Conservation (phyloP, 2,113 vertebrate species). For the Hucho hucho region DNA sequence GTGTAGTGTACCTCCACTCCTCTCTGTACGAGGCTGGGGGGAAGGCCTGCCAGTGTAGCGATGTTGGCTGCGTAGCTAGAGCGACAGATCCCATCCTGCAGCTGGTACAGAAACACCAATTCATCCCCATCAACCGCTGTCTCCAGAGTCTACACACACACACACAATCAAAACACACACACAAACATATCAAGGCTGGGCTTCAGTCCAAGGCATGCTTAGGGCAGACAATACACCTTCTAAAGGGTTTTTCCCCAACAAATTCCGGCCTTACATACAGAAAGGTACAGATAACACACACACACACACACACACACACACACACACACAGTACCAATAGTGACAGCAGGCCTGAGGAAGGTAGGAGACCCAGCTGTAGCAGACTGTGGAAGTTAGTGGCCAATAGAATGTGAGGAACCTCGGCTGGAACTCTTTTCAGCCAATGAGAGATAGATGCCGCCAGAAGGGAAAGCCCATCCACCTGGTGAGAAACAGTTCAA, state of each 20-base stretch:
- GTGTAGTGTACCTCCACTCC: constrained; percentile 79
- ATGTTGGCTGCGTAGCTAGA: constrained; percentile 92
- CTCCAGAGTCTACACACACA: constrained; percentile 81
- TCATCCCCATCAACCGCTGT: constrained; percentile 89
- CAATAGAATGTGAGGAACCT: constrained; percentile 85
- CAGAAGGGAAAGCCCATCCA: constrained; percentile 89
- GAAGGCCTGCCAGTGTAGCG: constrained; percentile 86
- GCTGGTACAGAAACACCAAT: constrained; percentile 91
- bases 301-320: not conserved
- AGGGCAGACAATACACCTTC: too few relatives aligned
- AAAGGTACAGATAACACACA: not conserved
- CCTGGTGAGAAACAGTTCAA: constrained; percentile 57
- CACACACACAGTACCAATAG: constrained; percentile 72
- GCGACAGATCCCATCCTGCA: constrained; percentile 85
- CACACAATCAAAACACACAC: not conserved
- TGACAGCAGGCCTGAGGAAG: constrained; percentile 80
- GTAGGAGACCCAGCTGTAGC: constrained; percentile 85
- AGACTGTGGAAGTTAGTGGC: constrained; percentile 95
- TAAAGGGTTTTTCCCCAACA: too few relatives aligned
- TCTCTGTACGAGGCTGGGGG: constrained; percentile 80
- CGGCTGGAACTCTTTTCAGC: constrained; percentile 72
- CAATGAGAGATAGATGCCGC: constrained; percentile 87
- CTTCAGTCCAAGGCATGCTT: too few relatives aligned
- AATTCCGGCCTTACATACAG: not conserved
- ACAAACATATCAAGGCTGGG: too few relatives aligned